phyloP scores from a whole-genome alignment of 2,888 invertebrate species.

The Gasteruption jaculator region DNA sequence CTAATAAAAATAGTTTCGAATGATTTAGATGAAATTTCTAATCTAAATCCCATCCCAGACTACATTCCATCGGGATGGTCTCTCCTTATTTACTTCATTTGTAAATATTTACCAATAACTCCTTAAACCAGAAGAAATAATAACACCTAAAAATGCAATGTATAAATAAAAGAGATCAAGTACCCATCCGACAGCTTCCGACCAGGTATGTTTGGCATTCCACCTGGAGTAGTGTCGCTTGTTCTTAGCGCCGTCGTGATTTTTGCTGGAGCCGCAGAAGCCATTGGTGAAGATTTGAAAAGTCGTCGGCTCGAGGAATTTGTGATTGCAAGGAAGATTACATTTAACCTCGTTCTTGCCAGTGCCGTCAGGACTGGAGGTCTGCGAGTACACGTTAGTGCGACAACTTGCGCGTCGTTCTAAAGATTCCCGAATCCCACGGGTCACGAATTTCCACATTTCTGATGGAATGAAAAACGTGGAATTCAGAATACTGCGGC shows the following conservation, averaged over 20 bases:
- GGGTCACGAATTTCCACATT: slow-evolving; percentile 46
- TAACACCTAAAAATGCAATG: not conserved
- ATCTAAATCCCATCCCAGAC: no score
- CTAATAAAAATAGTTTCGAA: no score
- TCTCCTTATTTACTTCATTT: no score
- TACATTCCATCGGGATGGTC: no score
- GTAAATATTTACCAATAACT: no score
- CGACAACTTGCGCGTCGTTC: slow-evolving; percentile 38
- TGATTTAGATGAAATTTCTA: no score
- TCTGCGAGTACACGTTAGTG: slow-evolving; percentile 42
- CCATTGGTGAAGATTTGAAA: slow-evolving; percentile 27
- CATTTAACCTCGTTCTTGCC: slow-evolving; percentile 31
- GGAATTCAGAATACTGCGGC: no score
- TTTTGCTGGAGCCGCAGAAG: slow-evolving; percentile 30
- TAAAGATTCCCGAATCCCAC: slow-evolving; percentile 42
- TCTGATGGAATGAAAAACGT: no score
- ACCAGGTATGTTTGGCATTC: slow-evolving; percentile 38
- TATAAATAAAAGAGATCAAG: slow-evolving; percentile 12
- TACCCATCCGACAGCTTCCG: slow-evolving; percentile 47
- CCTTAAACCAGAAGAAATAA: no score
- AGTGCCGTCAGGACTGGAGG: slow-evolving; percentile 29
- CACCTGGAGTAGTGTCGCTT: slow-evolving; percentile 33
- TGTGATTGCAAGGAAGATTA: slow-evolving; percentile 27
- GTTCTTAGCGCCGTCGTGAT: slow-evolving; percentile 29
- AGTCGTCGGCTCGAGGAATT: slow-evolving; percentile 29